Conservation (phyloP, 2,888 invertebrate species). For the Actias luna region DNA sequence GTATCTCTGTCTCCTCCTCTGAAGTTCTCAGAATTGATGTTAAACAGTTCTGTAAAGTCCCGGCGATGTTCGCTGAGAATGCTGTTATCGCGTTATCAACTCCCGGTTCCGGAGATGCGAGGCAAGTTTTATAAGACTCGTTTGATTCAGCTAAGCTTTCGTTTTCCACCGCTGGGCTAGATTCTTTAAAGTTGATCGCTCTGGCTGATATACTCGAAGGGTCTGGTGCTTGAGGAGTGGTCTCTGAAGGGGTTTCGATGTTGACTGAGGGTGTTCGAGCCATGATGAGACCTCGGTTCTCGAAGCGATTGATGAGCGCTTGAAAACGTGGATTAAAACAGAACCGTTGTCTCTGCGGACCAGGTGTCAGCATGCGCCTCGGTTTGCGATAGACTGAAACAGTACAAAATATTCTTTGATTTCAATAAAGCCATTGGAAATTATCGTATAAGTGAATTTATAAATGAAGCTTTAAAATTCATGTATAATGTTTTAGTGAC, state of each 20-base stretch:
- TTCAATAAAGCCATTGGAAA: too few species aligned
- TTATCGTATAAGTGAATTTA: too few species aligned
- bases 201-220: slow-evolving; percentile 60
- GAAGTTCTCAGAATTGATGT: slow-evolving; percentile 58
- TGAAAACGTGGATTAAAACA: slow-evolving; percentile 69
- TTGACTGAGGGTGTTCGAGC: slow-evolving; percentile 58
- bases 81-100: slow-evolving; percentile 60
- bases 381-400: slow-evolving; percentile 69
- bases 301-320: slow-evolving; percentile 72
- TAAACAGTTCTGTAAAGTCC: slow-evolving; percentile 65
- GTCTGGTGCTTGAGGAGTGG: slow-evolving; percentile 63
- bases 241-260: slow-evolving; percentile 53
- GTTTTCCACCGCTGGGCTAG: slow-evolving; percentile 59
- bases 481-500: too few species aligned
- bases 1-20: slow-evolving; percentile 73
- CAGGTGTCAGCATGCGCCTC: slow-evolving; percentile 73
- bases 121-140: slow-evolving; percentile 67
- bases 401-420: neutral
- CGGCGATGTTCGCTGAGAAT: slow-evolving; percentile 65
- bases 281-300: slow-evolving; percentile 55
- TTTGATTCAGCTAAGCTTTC: slow-evolving; percentile 59
- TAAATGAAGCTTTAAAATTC: too few species aligned
- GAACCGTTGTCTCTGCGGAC: slow-evolving; percentile 62
- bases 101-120: slow-evolving; percentile 48
- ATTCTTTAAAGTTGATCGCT: slow-evolving; percentile 75